These are phyloP conservation scores for Zaprionus kolodkinae DNA, from an alignment of 1,140 invertebrate species.

Conservation along the genomic window DNA sequence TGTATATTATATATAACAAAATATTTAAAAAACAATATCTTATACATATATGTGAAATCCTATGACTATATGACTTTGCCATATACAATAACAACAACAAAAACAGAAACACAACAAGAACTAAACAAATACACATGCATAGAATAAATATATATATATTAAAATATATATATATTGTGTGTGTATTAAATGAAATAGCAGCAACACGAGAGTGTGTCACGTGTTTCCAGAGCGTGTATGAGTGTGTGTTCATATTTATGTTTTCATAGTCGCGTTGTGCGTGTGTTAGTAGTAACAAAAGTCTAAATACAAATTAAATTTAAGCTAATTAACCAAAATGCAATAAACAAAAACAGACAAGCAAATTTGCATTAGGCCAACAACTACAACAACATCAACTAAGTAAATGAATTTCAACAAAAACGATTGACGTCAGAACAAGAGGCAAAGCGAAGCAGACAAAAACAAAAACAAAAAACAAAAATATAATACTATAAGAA, in stretches of 20 bases:
- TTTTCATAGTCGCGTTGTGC: conserved; percentile 39
- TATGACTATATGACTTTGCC: conserved; percentile 78
- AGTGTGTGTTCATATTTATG: conserved; percentile 21
- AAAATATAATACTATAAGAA: conserved; percentile 29
- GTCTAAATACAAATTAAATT: conserved; percentile 60
- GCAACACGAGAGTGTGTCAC: conserved; percentile 3
- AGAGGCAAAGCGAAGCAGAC: conserved; percentile 18
- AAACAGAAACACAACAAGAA: conserved; percentile 6
- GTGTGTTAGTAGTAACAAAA: conserved; percentile 24
- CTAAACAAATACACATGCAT: conserved; percentile 6
- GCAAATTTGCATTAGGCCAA: conserved; percentile 54
- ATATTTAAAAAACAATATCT: conserved; percentile 58
- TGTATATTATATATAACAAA: conserved; percentile 39
- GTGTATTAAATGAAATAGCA: neutral
- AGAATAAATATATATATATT: no score
- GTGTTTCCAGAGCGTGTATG: neutral
- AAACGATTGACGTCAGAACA: conserved; percentile 28
- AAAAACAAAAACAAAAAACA: conserved; percentile 17
- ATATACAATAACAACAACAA: conserved; percentile 41
- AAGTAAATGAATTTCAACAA: conserved; percentile 31
- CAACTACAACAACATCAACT: conserved; percentile 28
- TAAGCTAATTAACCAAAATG: conserved; percentile 65
- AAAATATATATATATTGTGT: neutral
- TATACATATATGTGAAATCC: conserved; percentile 75
- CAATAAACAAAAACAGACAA: conserved; percentile 32